Percentiles rank a stretch among this genome's conserved stretches.
These are phyloP conservation scores for Dromiciops gliroides DNA, from an alignment of 2,113 vertebrate species.

Conservation along the genomic window DNA sequence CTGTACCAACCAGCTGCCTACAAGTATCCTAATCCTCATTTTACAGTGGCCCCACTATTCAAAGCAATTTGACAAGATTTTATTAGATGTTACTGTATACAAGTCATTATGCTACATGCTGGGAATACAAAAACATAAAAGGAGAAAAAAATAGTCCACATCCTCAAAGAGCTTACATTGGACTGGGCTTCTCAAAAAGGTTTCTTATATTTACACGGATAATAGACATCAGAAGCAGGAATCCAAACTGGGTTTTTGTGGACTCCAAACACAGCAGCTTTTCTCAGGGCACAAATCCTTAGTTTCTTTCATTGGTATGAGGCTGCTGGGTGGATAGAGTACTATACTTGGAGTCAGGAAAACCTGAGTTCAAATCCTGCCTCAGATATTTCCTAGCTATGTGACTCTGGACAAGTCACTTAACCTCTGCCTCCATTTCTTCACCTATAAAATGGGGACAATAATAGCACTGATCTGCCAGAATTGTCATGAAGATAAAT, in stretches of 20 bases:
- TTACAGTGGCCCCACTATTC: no score
- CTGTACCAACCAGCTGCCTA: no score
- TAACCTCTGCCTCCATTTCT: background rate
- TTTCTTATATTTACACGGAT: no score
- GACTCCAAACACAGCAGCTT: background rate
- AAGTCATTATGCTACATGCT: no score
- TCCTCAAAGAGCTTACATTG: no score
- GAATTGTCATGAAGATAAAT: background rate
- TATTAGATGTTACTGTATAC: no score
- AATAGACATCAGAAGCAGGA: background rate
- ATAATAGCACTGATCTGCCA: background rate
- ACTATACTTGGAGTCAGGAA: background rate
- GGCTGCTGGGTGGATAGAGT: background rate
- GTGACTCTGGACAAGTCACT: background rate
- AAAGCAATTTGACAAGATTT: no score
- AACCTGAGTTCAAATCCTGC: background rate
- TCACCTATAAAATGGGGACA: background rate
- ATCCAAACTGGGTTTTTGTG: background rate
- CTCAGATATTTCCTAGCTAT: background rate
- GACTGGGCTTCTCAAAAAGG: no score
- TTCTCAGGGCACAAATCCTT: background rate
- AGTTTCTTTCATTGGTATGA: background rate
- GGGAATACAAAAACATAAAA: no score
- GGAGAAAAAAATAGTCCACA: no score
- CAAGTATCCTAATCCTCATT: no score